A percentile compares a stretch with the other conserved stretches of the same genome.
Conservation (phyloP, 2,888 invertebrate genomes). For the Polylopha cassiicola region DNA sequence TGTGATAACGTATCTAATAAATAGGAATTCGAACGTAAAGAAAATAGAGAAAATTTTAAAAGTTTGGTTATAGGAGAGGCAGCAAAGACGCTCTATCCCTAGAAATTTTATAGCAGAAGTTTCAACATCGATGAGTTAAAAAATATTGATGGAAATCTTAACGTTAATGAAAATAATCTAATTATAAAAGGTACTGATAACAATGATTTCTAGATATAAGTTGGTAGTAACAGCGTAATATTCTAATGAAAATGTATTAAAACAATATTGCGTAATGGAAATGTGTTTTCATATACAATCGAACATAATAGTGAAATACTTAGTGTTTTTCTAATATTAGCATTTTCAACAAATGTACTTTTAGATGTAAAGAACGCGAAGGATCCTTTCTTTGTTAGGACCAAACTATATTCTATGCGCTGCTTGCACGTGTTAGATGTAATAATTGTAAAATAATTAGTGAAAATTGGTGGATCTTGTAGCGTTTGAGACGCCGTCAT, state of each 20-base stretch:
- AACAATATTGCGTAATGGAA: slow-evolving; percentile 37
- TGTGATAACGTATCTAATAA: slow-evolving; percentile 65
- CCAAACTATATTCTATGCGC: slow-evolving; percentile 17
- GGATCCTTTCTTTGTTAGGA: slow-evolving; percentile 15
- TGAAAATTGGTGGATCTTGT: slow-evolving; percentile 17
- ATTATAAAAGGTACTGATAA: slow-evolving; percentile 22
- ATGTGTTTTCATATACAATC: slow-evolving; percentile 63
- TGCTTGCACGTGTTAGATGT: no score
- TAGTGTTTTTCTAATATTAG: slow-evolving; percentile 54
- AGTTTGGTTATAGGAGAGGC: slow-evolving; percentile 44
- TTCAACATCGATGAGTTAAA: no score
- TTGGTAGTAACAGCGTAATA: slow-evolving; percentile 45
- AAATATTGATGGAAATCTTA: slow-evolving; percentile 7
- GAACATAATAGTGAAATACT: slow-evolving; percentile 39
- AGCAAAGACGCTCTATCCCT: slow-evolving; percentile 51
- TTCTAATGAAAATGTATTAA: slow-evolving; percentile 35
- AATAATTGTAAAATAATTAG: slow-evolving; percentile 23
- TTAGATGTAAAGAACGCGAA: slow-evolving; percentile 6
- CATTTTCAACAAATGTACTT: slow-evolving; percentile 36
- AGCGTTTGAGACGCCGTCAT: no score
- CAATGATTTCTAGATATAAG: slow-evolving; percentile 31
- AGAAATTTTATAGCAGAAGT: slow-evolving; percentile 25
- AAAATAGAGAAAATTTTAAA: slow-evolving; percentile 37
- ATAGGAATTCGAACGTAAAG: slow-evolving; percentile 46
- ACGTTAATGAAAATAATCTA: slow-evolving; percentile 2